Conservation (phyloP, 2,888 invertebrate genomes). For the Exocentrus adspersus region DNA sequence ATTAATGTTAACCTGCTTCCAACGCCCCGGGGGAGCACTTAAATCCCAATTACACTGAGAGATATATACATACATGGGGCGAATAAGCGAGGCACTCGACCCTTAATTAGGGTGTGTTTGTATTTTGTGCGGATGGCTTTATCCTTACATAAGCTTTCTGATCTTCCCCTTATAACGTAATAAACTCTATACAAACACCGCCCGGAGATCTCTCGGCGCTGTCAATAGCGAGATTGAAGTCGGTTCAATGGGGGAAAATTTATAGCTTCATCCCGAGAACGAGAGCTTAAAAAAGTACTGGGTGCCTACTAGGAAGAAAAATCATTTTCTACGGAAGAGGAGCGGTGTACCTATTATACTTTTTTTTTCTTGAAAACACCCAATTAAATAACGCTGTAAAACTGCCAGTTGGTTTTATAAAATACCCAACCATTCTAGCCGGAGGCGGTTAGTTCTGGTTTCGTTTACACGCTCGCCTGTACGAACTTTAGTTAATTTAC, state of each 20-base stretch:
- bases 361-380: too few species aligned
- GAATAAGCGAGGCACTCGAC: not conserved
- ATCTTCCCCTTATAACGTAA: conserved; percentile 21
- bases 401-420: too few species aligned
- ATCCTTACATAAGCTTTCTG: conserved; percentile 22
- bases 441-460: too few species aligned
- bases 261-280: conserved; percentile 6
- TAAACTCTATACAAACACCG: conserved; percentile 21
- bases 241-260: conserved; percentile 20
- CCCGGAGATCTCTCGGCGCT: conserved; percentile 10
- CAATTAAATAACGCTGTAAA: too few species aligned
- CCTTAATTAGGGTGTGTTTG: conserved; percentile 21
- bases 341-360: too few species aligned
- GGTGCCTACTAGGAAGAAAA: too few species aligned
- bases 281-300: conserved; percentile 17
- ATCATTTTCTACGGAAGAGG: too few species aligned
- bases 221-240: conserved; percentile 20
- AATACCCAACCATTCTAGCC: too few species aligned
- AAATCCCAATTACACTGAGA: conserved; percentile 6
- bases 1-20: too few species aligned
- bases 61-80: conserved; percentile 7
- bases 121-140: conserved; percentile 19
- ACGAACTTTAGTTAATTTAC: too few species aligned
- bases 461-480: too few species aligned
- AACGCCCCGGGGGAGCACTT: too few species aligned